phyloP scores from a whole-genome alignment of 2,888 invertebrate species.

The Teleiodes luculella region DNA sequence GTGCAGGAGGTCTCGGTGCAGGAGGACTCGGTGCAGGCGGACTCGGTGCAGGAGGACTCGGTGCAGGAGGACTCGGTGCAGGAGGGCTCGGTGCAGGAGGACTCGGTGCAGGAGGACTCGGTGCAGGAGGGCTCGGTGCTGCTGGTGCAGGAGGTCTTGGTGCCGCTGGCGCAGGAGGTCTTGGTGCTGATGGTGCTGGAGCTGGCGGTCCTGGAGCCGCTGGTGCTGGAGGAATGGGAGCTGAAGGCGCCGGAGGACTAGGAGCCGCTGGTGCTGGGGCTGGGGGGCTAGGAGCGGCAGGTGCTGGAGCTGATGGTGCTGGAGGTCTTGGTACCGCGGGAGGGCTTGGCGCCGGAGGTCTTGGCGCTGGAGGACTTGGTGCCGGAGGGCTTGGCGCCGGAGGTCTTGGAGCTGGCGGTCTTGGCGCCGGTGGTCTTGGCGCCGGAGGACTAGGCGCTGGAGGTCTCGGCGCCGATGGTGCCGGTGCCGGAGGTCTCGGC shows the following conservation, averaged over 20 bases:
- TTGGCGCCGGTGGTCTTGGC: not conserved
- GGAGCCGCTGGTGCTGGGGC: not conserved
- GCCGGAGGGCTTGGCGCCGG: not conserved
- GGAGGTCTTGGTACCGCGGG: not conserved
- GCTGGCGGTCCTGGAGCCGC: not conserved
- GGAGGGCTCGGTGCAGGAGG: not conserved
- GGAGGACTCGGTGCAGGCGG: not conserved
- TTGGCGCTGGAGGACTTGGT: not conserved
- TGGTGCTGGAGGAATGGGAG: not conserved
- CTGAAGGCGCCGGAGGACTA: not conserved
- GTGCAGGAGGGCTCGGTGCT: not conserved
- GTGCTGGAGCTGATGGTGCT: not conserved
- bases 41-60: not conserved
- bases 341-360: not conserved
- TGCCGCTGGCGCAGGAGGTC: not conserved
- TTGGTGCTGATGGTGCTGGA: not conserved
- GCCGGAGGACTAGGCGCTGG: not conserved
- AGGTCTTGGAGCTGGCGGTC: not conserved
- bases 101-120: not conserved
- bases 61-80: not conserved
- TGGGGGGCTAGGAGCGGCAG: not conserved
- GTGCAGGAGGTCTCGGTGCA: not conserved
- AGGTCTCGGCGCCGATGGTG: not conserved
- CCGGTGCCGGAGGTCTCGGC: not conserved
- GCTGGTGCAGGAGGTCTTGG: not conserved